Base-by-base conservation (phyloP, 92 coral and sea anemone species). In the Epizoanthus scotinus region DNA sequence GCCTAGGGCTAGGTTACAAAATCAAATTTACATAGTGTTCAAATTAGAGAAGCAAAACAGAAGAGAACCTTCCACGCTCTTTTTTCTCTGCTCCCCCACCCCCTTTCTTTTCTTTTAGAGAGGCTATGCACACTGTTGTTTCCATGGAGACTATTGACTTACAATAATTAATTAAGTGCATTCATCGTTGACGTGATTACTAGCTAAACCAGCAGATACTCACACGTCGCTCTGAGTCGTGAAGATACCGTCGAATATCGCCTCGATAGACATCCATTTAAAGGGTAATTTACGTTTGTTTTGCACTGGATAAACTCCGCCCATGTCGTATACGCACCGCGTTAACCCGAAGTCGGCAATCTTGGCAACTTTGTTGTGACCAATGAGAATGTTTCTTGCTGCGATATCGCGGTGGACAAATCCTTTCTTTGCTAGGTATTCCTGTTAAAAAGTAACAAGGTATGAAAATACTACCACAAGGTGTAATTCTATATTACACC, bases 301-400 rank as follows among this genome's bases (percentile, higher is more conserved):
- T 56, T 73, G 57, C 63, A 73, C 66, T 9, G 79, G 79, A 29
- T 73, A 73, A 0, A 57, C 40, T 2, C 79, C 79, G 15, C 79
- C 79, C 5, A 3, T 52, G 21, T 73, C 79, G 40, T 73, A 73
- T 28, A 73, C 79, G 31, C 65, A 73, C 8, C 79, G 79, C 7
- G 79, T 73, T 50, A 73, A 38, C 25, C 79, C 79, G 15, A 73
- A 73, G 55, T 73, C 79, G 27, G 79, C 79, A 26, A 73, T 73
- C 66, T 73, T 73, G 18, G 79, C 79, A 55, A 73, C 79, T 34
- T 73, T 73, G n/a, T 73, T 57, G 56, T 73, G 79, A 5, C 79
- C 79, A 57, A 73, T 73, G 15, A 73, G 66, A 2, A 73, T 73
- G 36, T 73, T 73, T 28, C 79, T 73, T 56, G 79, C 79, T 8